These are phyloP conservation scores for Melanaphis sacchari DNA, from an alignment of 1,140 invertebrate species.

Conservation along the genomic window DNA sequence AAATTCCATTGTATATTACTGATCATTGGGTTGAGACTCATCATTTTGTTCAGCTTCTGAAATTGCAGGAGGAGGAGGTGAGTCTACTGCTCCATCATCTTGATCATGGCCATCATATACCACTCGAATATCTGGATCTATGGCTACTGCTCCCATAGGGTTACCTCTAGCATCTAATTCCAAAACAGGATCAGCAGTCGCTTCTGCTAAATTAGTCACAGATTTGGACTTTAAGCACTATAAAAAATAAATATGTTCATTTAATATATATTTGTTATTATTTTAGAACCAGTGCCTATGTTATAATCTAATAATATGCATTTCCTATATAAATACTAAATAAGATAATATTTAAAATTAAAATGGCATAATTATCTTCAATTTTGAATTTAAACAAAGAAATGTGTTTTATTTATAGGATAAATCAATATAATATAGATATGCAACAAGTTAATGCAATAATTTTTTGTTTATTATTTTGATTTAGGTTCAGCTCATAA, in stretches of 20 bases:
- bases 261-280: not conserved
- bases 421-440: no score
- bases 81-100: conserved; percentile 45
- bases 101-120: conserved; percentile 21
- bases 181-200: conserved; percentile 84
- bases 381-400: no score
- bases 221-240: conserved; percentile 94
- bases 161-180: conserved; percentile 63
- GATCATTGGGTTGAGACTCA: conserved; percentile 26
- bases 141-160: conserved; percentile 28
- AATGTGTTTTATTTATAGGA: no score
- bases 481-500: no score
- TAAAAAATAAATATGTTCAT: conserved; percentile 62
- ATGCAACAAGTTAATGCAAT: no score
- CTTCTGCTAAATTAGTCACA: conserved; percentile 90
- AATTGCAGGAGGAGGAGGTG: not conserved
- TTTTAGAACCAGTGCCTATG: no score
- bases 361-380: no score
- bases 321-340: no score
- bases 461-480: no score
- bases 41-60: conserved; percentile 54
- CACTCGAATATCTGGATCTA: conserved; percentile 30
- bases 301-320: no score
- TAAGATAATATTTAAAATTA: no score
- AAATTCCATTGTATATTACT: not conserved